Percentiles rank a stretch among this genome's conserved stretches.
Conservation (phyloP, 1,140 invertebrate genomes). For the Orius insidiosus region DNA sequence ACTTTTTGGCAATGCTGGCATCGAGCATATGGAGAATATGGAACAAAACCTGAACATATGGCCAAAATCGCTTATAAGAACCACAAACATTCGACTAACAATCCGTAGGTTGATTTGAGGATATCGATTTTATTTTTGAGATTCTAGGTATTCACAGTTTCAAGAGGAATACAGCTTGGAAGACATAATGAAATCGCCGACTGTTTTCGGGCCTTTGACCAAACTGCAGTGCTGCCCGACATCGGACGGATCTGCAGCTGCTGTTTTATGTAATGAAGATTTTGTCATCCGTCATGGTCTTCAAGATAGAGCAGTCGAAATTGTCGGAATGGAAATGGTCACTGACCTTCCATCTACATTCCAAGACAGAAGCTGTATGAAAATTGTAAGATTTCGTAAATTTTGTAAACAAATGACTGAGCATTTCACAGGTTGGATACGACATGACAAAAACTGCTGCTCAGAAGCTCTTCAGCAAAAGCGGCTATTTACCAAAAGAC, state of each 20-base stretch:
- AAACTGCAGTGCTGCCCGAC: conserved; percentile 95
- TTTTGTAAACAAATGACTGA: background rate
- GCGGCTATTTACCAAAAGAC: conserved; percentile 54
- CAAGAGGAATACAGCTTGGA: conserved; percentile 76
- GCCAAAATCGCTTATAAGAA: conserved; percentile 97
- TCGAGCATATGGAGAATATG: conserved; percentile 97
- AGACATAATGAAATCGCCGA: conserved; percentile 69
- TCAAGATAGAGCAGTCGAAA: conserved; percentile 77
- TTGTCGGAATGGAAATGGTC: conserved; percentile 88
- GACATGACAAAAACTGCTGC: conserved; percentile 88
- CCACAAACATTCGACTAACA: conserved; percentile 90
- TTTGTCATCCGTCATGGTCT: conserved; percentile 73
- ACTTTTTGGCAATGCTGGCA: conserved; percentile 89
- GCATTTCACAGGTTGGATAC: conserved; percentile 56
- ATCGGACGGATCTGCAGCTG: conserved; percentile 83
- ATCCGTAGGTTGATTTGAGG: conserved; percentile 49
- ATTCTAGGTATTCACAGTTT: conserved; percentile 69
- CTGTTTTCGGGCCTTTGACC: conserved; percentile 76
- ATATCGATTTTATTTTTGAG: conserved; percentile 9
- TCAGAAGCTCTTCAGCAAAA: conserved; percentile 59
- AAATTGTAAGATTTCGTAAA: conserved; percentile 39
- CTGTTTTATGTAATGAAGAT: conserved; percentile 73
- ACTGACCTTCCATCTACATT: conserved; percentile 82
- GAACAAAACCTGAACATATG: conserved; percentile 79
- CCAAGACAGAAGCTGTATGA: conserved; percentile 66